phyloP scores from a whole-genome alignment of 2,113 vertebrate genomes.

The Tragelaphus buxtoni region DNA sequence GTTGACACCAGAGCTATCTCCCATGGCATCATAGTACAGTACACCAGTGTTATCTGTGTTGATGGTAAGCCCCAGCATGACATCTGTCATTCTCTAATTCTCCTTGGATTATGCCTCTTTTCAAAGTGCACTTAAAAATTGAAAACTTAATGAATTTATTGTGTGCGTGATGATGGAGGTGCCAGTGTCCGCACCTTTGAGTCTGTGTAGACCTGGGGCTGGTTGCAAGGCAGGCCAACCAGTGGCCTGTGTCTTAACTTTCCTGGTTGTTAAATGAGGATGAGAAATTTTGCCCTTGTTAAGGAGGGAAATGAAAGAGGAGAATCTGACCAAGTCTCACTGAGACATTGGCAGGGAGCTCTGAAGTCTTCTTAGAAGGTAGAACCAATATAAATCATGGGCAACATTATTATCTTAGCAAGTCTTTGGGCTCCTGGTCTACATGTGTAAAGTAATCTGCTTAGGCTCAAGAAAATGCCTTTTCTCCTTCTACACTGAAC shows the following conservation, averaged over 20 bases:
- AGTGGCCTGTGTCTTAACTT: background rate
- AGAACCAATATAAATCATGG: background rate
- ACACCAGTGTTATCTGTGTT: accelerated
- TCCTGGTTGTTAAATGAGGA: background rate
- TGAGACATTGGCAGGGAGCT: background rate
- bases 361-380: background rate
- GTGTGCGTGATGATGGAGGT: background rate
- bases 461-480: background rate
- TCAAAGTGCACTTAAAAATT: background rate
- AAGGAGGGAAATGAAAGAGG: background rate
- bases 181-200: too few relatives aligned
- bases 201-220: background rate
- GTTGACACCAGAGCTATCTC: background rate
- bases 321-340: background rate
- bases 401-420: background rate
- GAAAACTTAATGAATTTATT: background rate
- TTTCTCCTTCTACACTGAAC: background rate
- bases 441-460: background rate
- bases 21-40: accelerated
- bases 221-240: background rate
- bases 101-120: background rate
- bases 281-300: background rate
- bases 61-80: background rate
- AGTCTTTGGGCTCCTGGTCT: background rate
- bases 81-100: background rate